Base-by-base conservation (phyloP, 2,113 vertebrate species). In the Oophaga pumilio region DNA sequence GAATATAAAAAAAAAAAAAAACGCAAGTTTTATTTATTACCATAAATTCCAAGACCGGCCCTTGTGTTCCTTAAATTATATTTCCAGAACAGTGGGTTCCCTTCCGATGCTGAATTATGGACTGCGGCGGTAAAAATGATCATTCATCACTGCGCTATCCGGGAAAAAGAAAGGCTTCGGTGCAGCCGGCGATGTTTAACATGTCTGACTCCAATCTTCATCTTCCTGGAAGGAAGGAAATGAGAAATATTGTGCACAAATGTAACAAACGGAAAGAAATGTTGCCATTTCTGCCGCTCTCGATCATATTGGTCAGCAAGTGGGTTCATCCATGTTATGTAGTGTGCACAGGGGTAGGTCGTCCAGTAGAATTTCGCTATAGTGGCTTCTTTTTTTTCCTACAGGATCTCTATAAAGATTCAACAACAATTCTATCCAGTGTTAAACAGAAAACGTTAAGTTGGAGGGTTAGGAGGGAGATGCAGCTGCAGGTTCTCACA, bases 21-120 rank as follows among this genome's bases (percentile, higher is more conserved):
- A 66, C 43, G 52, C 57, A 60, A 15, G 12, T 73, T 74, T 84
- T 85, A 74, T 85, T 76, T 85, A 74, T 85, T 74, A 85, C 52
- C 8, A 60, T 76, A 85, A 85, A 85, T 85, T 33, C 82, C 26
- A 52, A 62, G 50, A 71, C 26, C 15, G 24, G 49, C 62, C 64
- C 49, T 83, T 69, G 62, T 69, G 43, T 68, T 52, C 24, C 11
- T 53, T 83, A 83, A 83, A 66, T 81, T 59, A 62, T 59, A 43
- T 60, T 81, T 60, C 78, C 26, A 81, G 56, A 60, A 81, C 56
- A 26, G 24, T 33, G 6, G 57, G 78, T 62, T 81, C 57, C n/a
- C 15, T 81, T 26, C n/a, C 13, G 33, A 33, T 28, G 17, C 57
- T 81, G 57, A 81, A 43, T 81, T 81, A 81, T 81, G 24, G 24